Base-by-base conservation (phyloP, 2,797 vertebrate species). In the Lindbergichthys nudifrons region DNA sequence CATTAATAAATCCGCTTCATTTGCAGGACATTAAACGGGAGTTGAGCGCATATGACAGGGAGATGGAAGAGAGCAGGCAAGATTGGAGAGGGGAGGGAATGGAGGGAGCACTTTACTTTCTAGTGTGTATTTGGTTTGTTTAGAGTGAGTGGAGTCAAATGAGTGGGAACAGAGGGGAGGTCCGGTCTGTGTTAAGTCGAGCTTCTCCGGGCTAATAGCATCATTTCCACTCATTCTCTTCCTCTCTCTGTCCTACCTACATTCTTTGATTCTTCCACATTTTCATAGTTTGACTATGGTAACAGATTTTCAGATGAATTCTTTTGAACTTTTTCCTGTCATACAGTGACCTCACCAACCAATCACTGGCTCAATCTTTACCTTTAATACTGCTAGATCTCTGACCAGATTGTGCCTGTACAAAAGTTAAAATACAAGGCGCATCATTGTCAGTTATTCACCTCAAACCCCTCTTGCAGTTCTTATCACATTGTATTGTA, bases 1-100 rank as follows among this genome's bases (percentile, higher is more conserved):
- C 93, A 95, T 95, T 95, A 95, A 95, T 95, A 95, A 95, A 95
- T 95, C 94, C 88, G 91, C 95, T 95, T 95, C 93, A 95, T 95
- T 95, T 95, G 92, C 93, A 94, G 95, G 93, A 95, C 95, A 95
- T 95, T 95, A 95, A 94, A 93, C 86, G 89, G 88, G 91, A 94
- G 92, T 91, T 89, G 94, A 93, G 93, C 85, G 70, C 92, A 92
- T 90, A 89, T 92, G 92, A 94, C 91, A 92, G 89, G 81, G 86
- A 89, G 87, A 90, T 65, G 83, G 87, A 86, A 76, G 65, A 77
- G 88, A 77, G 84, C 46, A 56, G 75, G 26, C 75, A 65, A 73
- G 83, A 80, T n/a, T 58, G 73, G 63, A 63, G 74, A 9, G 26
- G 23, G 57, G 51, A 50, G 23, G 23, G 5, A 13, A 23, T 52